Conservation (phyloP, 2,113 vertebrate species). For the Rhynchomys soricoides region DNA sequence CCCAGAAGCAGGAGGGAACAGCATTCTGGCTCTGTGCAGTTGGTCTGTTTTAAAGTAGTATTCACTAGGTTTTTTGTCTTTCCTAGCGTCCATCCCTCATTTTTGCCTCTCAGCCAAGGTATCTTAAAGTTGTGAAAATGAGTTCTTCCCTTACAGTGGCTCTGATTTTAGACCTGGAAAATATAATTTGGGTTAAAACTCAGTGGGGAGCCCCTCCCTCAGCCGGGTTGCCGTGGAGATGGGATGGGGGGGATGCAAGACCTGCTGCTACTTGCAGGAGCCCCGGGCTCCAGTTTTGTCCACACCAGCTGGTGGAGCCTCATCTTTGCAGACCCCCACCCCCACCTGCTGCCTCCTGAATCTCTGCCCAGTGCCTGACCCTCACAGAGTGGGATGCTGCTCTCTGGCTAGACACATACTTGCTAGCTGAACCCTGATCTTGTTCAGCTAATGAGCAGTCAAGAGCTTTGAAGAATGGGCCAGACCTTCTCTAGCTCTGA, state of each 20-base stretch:
- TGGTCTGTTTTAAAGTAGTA: fast-evolving
- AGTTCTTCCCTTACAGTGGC: slow-evolving; percentile 11
- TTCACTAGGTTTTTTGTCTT: not conserved
- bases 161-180: slow-evolving; percentile 68
- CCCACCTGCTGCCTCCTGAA: slow-evolving; percentile 65
- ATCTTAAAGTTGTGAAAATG: not conserved
- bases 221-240: slow-evolving; percentile 75
- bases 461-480: not conserved
- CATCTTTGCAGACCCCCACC: not conserved
- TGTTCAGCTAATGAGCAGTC: not conserved
- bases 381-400: not conserved
- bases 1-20: fast-evolving
- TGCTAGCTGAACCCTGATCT: not conserved
- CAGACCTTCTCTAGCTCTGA: not conserved
- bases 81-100: fast-evolving
- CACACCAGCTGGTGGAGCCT: slow-evolving; percentile 62
- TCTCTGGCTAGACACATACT: not conserved
- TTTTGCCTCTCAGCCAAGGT: not conserved
- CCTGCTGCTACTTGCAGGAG: not conserved
- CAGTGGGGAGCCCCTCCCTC: slow-evolving; percentile 68
- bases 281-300: slow-evolving; percentile 44
- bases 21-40: not conserved
- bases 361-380: slow-evolving; percentile 40
- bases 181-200: slow-evolving; percentile 81
- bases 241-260: not conserved